A percentile compares a stretch with the other conserved stretches of the same genome.
These are phyloP conservation scores for Myioborus miniatus DNA, from an alignment of 2,797 vertebrate species.

Conservation along the genomic window DNA sequence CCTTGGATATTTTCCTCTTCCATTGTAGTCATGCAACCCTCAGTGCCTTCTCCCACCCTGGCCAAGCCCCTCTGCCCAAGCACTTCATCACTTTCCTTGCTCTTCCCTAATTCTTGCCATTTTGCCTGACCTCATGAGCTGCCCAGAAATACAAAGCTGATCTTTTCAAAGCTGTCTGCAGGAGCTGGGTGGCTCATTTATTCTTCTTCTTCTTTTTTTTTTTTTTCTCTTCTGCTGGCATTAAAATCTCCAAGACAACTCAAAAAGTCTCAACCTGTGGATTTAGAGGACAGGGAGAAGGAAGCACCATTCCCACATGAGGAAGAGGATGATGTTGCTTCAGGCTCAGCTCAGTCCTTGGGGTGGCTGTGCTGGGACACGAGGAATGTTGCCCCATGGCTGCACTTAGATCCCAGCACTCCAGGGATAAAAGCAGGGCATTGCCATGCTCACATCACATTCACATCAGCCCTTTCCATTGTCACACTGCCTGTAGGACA, in stretches of 20 bases:
- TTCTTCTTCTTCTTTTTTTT: fast-evolving
- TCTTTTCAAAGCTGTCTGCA: background rate
- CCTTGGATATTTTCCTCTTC: background rate
- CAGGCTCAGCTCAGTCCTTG: background rate
- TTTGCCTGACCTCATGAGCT: background rate
- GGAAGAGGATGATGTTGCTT: fast-evolving
- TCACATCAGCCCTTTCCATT: background rate
- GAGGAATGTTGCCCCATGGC: background rate
- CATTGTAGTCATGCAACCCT: fast-evolving
- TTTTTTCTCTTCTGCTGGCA: background rate
- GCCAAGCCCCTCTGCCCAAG: background rate
- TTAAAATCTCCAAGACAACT: background rate
- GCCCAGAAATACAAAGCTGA: background rate
- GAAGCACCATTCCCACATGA: fast-evolving
- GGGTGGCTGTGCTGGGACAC: fast-evolving
- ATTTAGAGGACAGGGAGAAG: background rate
- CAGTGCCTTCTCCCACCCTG: fast-evolving
- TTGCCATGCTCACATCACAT: fast-evolving
- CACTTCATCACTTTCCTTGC: background rate
- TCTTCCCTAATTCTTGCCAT: background rate
- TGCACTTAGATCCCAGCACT: background rate
- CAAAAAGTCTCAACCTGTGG: background rate
- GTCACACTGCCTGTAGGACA: fast-evolving
- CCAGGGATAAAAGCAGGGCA: no score
- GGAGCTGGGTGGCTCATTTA: background rate